These are phyloP conservation scores for Arothron firmamentum DNA, from an alignment of 2,113 vertebrate genomes.

Conservation along the genomic window DNA sequence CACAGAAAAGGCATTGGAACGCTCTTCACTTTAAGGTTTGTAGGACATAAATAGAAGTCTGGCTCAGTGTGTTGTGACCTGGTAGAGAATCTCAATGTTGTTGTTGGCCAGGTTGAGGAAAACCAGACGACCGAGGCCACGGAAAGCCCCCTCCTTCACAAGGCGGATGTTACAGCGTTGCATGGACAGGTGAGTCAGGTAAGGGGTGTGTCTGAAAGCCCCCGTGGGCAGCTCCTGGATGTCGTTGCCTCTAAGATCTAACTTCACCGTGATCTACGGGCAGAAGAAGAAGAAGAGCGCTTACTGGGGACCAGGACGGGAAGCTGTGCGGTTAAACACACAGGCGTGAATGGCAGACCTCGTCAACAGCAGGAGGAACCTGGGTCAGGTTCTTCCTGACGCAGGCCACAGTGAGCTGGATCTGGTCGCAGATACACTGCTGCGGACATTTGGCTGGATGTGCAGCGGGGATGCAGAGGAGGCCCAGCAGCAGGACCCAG, in stretches of 20 bases:
- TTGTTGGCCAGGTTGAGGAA: constrained; percentile 89
- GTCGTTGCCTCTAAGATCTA: constrained; percentile 83
- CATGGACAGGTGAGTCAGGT: constrained; percentile 86
- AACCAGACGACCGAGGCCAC: constrained; percentile 83
- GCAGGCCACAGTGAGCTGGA: constrained; percentile 79
- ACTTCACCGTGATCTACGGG: constrained; percentile 81
- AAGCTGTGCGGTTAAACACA: not conserved
- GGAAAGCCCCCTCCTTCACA: constrained; percentile 88
- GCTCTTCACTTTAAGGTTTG: not conserved
- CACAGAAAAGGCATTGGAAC: not conserved
- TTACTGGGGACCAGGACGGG: not conserved
- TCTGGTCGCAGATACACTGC: constrained; percentile 84
- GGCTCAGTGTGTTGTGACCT: constrained; percentile 61
- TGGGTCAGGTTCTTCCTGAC: constrained; percentile 80
- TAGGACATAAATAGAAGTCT: not conserved
- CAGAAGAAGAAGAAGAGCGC: not conserved
- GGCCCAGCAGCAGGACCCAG: constrained; percentile 28
- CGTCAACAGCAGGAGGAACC: constrained; percentile 77
- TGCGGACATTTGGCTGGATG: constrained; percentile 74
- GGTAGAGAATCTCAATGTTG: constrained; percentile 81
- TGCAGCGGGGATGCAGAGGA: constrained; percentile 23
- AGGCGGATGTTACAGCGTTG: constrained; percentile 80
- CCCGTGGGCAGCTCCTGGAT: constrained; percentile 71
- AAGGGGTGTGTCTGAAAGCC: constrained; percentile 79
- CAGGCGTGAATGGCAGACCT: constrained; percentile 73